These are phyloP conservation scores for Girardinichthys multiradiatus DNA, from an alignment of 2,113 vertebrate genomes.

Conservation along the genomic window DNA sequence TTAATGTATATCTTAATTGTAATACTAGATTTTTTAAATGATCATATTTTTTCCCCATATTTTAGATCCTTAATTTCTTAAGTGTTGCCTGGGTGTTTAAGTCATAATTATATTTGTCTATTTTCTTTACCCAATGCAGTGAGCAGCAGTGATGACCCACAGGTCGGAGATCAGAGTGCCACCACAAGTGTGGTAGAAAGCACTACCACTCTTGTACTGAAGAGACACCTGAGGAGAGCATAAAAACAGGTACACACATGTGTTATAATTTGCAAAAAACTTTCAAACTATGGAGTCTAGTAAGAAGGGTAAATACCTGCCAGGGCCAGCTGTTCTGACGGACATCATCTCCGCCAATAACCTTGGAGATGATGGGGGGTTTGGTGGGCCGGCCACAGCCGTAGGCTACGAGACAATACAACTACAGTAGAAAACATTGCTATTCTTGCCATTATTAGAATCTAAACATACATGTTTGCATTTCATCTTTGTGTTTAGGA, in stretches of 20 bases:
- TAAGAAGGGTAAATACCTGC: slow-evolving; percentile 70
- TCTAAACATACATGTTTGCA: background rate
- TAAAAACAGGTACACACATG: background rate
- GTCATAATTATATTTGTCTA: background rate
- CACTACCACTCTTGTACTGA: slow-evolving; percentile 76
- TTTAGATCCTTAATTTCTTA: too few relatives aligned
- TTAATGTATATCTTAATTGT: too few relatives aligned
- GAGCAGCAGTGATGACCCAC: slow-evolving; percentile 90
- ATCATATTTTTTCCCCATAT: too few relatives aligned
- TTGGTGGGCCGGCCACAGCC: slow-evolving; percentile 76
- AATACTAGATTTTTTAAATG: too few relatives aligned
- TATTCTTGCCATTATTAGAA: background rate
- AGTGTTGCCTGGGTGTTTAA: background rate
- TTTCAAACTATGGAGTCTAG: background rate
- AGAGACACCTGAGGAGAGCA: slow-evolving; percentile 83
- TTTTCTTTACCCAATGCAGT: slow-evolving; percentile 83
- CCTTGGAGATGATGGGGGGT: slow-evolving; percentile 66
- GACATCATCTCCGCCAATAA: slow-evolving; percentile 79
- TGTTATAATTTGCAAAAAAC: background rate
- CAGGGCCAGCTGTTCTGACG: slow-evolving; percentile 80
- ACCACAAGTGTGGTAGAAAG: slow-evolving; percentile 85
- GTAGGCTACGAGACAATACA: slow-evolving; percentile 69
- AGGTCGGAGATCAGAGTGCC: slow-evolving; percentile 82
- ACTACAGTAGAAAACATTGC: slow-evolving; percentile 10
- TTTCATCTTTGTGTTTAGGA: background rate